phyloP scores from a whole-genome alignment of 1,140 invertebrate genomes.

The Vollenhovia emeryi region DNA sequence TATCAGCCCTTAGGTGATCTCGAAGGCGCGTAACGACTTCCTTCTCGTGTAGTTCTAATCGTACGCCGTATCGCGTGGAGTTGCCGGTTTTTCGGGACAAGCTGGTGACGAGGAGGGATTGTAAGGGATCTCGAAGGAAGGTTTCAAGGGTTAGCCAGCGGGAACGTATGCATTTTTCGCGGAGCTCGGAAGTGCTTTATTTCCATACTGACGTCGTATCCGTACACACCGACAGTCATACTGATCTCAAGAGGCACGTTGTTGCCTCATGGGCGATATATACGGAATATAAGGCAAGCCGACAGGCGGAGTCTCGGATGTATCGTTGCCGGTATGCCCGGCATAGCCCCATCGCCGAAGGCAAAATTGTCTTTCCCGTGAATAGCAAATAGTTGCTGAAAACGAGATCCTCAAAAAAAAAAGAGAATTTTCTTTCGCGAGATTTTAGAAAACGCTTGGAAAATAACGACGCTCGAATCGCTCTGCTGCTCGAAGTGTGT shows the following conservation, averaged over 20 bases:
- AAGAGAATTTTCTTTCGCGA: conserved; percentile 17
- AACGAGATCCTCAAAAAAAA: conserved; percentile 51
- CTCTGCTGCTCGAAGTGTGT: not conserved
- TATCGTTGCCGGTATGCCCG: conserved; percentile 71
- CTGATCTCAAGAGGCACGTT: conserved; percentile 79
- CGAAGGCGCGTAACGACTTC: conserved; percentile 68
- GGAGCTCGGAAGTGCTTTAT: conserved; percentile 81
- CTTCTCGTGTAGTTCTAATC: conserved; percentile 67
- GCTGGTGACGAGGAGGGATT: conserved; percentile 62
- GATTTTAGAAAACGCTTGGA: not conserved
- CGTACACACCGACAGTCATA: conserved; percentile 76
- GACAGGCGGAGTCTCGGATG: conserved; percentile 66
- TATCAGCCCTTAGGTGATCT: conserved; percentile 33
- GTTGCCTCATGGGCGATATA: conserved; percentile 76
- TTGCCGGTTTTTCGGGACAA: conserved; percentile 36
- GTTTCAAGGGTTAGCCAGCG: conserved; percentile 61
- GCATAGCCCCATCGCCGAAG: conserved; percentile 60
- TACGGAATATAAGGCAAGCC: conserved; percentile 69
- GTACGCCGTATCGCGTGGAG: conserved; percentile 39
- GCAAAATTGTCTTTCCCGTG: conserved; percentile 67
- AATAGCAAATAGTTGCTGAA: conserved; percentile 65
- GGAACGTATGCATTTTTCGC: conserved; percentile 78
- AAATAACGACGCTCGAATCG: not conserved
- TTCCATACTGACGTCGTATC: conserved; percentile 78
- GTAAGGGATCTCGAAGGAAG: conserved; percentile 61